These are phyloP conservation scores for Diorhabda sublineata DNA, from an alignment of 1,140 invertebrate species.

Conservation along the genomic window DNA sequence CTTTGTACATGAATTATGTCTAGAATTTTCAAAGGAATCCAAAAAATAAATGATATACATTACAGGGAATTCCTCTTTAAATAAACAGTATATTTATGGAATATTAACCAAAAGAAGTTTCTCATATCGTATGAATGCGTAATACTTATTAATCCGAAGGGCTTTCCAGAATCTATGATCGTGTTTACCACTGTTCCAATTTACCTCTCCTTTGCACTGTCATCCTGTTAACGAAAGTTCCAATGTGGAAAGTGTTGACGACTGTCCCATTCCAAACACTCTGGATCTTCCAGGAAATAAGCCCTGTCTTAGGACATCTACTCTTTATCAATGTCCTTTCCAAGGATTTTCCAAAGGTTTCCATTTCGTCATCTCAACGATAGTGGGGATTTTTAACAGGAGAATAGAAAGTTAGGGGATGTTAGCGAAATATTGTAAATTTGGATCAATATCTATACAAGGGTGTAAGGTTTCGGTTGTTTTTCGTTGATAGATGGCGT, in stretches of 20 bases:
- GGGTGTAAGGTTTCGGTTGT: too few relatives aligned
- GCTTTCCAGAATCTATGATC: neutral
- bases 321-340: neutral
- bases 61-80: neutral
- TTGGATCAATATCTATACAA: too few relatives aligned
- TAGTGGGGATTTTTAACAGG: constrained; percentile 15
- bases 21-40: too few relatives aligned
- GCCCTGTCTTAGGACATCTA: neutral
- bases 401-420: neutral
- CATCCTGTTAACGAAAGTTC: constrained; percentile 4
- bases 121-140: neutral
- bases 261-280: neutral
- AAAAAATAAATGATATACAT: too few relatives aligned
- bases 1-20: too few relatives aligned
- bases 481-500: too few relatives aligned
- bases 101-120: neutral
- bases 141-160: neutral
- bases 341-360: constrained; percentile 7
- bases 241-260: constrained; percentile 7
- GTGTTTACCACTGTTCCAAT: neutral
- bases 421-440: too few relatives aligned
- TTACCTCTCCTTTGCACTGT: neutral
- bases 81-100: neutral
- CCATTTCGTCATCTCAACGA: neutral
- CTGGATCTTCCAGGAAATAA: constrained; percentile 5